These are phyloP conservation scores for Dyspetes luteomarginatus DNA, from an alignment of 2,888 invertebrate species.

Conservation along the genomic window DNA sequence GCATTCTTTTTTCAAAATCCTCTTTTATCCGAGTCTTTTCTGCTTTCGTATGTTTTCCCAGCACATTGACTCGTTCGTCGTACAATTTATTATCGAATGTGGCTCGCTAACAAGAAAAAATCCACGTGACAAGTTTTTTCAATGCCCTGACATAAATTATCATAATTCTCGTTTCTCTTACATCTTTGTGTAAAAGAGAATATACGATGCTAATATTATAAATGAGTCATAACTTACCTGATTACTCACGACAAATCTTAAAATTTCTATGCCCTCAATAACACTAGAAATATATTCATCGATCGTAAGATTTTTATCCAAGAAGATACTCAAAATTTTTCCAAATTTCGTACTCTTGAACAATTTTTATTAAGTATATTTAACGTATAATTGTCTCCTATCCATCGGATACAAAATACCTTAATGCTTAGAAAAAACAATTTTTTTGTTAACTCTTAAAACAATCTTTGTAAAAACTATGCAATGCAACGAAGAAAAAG, in stretches of 20 bases:
- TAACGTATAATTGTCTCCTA: slow-evolving; percentile 15
- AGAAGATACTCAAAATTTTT: background rate
- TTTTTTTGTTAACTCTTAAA: background rate
- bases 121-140: background rate
- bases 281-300: background rate
- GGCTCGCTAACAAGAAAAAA: background rate
- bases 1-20: background rate
- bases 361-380: slow-evolving; percentile 49
- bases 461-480: slow-evolving; percentile 32
- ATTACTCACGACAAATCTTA: background rate
- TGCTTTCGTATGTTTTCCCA: background rate
- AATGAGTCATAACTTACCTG: background rate
- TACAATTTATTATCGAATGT: background rate
- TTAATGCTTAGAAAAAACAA: background rate
- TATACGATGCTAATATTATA: background rate
- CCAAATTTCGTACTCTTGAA: background rate
- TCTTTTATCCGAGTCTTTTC: slow-evolving; percentile 1
- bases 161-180: background rate
- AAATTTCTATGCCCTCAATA: background rate
- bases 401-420: slow-evolving; percentile 19
- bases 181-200: background rate
- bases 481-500: background rate
- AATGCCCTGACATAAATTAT: slow-evolving; percentile 11
- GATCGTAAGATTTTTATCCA: background rate
- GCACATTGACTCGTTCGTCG: background rate